phyloP scores from a whole-genome alignment of 2,797 vertebrate species.

The Halcyon chelicuti region DNA sequence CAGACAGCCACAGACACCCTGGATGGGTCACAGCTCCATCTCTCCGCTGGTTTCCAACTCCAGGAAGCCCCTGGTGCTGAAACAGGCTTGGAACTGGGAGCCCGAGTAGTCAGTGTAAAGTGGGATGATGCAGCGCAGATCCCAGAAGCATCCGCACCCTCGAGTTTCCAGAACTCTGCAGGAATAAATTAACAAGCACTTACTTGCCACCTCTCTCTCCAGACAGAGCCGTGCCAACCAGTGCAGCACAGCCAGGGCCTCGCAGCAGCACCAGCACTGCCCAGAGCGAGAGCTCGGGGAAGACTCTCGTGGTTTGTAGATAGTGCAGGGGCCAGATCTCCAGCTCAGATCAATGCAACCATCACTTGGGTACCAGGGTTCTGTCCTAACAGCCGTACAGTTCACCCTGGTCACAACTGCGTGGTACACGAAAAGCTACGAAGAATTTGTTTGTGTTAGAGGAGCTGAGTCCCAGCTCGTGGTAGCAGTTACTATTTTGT shows the following conservation, averaged over 20 bases:
- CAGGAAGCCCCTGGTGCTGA: background rate
- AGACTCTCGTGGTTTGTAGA: background rate
- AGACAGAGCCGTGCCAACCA: background rate
- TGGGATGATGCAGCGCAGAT: background rate
- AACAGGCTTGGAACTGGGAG: background rate
- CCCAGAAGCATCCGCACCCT: background rate
- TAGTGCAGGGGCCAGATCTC: background rate
- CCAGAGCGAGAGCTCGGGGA: background rate
- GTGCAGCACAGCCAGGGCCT: background rate
- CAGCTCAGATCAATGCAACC: background rate
- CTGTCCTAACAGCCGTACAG: accelerated
- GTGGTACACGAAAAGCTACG: accelerated
- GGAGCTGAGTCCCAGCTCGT: background rate
- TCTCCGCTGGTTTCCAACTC: background rate
- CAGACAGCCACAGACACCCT: accelerated
- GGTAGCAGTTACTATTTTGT: background rate
- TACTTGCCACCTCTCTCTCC: background rate
- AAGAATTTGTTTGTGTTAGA: accelerated
- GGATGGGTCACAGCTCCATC: background rate
- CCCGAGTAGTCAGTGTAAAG: background rate
- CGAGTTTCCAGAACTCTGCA: background rate
- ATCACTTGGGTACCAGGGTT: background rate
- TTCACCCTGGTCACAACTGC: background rate
- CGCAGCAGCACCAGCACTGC: background rate
- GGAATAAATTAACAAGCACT: background rate